These are phyloP conservation scores for Xanthorhoe designata DNA, from an alignment of 2,888 invertebrate genomes.

Conservation along the genomic window DNA sequence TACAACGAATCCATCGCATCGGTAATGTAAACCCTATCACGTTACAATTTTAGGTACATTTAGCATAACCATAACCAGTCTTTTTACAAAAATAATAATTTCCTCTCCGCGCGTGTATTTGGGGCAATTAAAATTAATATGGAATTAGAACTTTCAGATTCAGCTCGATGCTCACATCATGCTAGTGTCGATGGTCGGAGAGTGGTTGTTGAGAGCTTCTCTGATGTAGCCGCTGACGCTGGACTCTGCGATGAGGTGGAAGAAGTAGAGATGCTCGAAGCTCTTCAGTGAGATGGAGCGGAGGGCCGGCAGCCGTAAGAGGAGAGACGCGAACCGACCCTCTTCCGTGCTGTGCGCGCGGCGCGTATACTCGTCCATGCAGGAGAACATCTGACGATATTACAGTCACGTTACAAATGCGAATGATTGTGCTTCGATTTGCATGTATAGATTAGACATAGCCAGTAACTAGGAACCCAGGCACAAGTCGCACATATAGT, in stretches of 20 bases:
- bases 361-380: slow-evolving; percentile 97
- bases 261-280: slow-evolving; percentile 97
- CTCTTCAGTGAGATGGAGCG: slow-evolving; percentile 97
- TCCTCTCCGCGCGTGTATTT: slow-evolving; percentile 40
- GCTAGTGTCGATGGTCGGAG: slow-evolving; percentile 78
- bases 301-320: slow-evolving; percentile 94
- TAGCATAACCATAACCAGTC: slow-evolving; percentile 43
- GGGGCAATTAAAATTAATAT: slow-evolving; percentile 46
- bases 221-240: slow-evolving; percentile 94
- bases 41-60: slow-evolving; percentile 45
- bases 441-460: no score
- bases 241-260: slow-evolving; percentile 94
- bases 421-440: no score
- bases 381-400: slow-evolving; percentile 89
- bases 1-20: slow-evolving; percentile 30
- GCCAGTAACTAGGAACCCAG: no score
- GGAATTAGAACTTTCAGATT: slow-evolving; percentile 41
- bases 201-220: slow-evolving; percentile 90
- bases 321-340: slow-evolving; percentile 97
- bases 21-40: slow-evolving; percentile 44
- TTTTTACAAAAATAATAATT: slow-evolving; percentile 41
- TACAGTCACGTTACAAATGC: no score
- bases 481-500: no score
- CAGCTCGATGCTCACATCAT: slow-evolving; percentile 53
- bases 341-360: slow-evolving; percentile 95